Percentiles rank a stretch among this genome's conserved stretches.
These are phyloP conservation scores for Toxotes jaculatrix DNA, from an alignment of 2,113 vertebrate genomes.

Conservation along the genomic window DNA sequence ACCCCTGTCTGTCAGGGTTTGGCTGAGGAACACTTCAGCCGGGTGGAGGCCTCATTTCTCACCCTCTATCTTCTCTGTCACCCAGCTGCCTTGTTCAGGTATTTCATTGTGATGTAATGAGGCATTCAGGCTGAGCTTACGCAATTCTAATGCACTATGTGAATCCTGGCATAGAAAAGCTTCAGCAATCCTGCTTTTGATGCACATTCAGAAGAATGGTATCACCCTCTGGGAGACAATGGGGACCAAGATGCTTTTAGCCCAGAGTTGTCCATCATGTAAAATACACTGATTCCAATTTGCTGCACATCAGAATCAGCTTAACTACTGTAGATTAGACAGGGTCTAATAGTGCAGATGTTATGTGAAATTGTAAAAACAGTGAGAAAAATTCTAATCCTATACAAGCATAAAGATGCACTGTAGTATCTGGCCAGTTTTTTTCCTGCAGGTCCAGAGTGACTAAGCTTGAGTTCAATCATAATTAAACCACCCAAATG, in stretches of 20 bases:
- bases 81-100: constrained; percentile 42
- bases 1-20: neutral
- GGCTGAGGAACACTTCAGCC: neutral
- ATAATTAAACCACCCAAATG: neutral
- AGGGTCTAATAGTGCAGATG: neutral
- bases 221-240: constrained; percentile 19
- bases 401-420: neutral
- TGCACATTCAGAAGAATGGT: neutral
- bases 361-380: neutral
- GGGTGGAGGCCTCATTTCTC: neutral
- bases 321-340: neutral
- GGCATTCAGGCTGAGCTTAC: neutral
- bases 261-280: neutral
- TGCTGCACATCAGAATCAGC: neutral
- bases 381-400: neutral
- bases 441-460: too few species aligned
- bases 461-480: neutral
- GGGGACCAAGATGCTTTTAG: constrained; percentile 19
- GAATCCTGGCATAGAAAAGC: neutral
- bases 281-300: neutral
- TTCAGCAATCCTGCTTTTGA: neutral
- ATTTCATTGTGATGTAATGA: constrained; percentile 13
- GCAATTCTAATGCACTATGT: neutral
- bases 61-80: neutral
- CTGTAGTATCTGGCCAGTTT: too few species aligned